Evolutionary conservation across 2,797 vertebrate species (phyloP).

Genomic region (Galagoides demidoff): DNA sequence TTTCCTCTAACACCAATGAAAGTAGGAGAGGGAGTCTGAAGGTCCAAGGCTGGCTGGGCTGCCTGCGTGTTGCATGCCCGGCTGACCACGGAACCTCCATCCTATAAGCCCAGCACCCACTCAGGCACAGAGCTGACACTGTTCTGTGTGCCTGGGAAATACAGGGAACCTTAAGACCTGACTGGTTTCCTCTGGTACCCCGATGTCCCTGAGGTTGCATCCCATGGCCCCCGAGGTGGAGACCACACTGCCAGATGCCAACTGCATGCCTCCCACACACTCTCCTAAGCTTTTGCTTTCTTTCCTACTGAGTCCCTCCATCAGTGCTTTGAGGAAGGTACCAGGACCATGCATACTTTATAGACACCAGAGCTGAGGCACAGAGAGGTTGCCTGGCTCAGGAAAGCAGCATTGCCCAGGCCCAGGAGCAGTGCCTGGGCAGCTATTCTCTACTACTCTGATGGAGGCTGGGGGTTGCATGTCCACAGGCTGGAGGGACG

Average conservation of each 20-base stretch:
- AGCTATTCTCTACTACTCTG: neutral
- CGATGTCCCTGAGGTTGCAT: neutral
- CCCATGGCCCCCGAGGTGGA: too few relatives aligned
- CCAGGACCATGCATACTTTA: neutral
- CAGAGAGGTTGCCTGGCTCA: neutral
- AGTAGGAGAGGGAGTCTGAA: too few relatives aligned
- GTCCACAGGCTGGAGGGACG: too few relatives aligned
- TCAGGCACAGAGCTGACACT: rapidly evolving
- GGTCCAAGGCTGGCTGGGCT: neutral
- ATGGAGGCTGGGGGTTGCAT: too few relatives aligned
- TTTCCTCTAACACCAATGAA: too few relatives aligned
- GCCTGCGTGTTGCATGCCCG: rapidly evolving
- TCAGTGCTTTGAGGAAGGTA: neutral
- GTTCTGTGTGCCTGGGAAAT: neutral
- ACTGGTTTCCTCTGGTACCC: neutral
- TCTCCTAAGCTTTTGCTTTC: neutral
- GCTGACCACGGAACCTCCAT: too few relatives aligned
- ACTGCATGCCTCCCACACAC: too few relatives aligned
- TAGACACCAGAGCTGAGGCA: neutral
- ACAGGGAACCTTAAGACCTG: neutral
- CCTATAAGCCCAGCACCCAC: neutral
- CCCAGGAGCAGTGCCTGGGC: neutral
- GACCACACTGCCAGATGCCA: neutral
- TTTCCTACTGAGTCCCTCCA: neutral
- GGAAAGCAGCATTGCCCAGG: neutral